Base-by-base conservation (phyloP, 2,113 vertebrate genomes). In the Platichthys flesus region DNA sequence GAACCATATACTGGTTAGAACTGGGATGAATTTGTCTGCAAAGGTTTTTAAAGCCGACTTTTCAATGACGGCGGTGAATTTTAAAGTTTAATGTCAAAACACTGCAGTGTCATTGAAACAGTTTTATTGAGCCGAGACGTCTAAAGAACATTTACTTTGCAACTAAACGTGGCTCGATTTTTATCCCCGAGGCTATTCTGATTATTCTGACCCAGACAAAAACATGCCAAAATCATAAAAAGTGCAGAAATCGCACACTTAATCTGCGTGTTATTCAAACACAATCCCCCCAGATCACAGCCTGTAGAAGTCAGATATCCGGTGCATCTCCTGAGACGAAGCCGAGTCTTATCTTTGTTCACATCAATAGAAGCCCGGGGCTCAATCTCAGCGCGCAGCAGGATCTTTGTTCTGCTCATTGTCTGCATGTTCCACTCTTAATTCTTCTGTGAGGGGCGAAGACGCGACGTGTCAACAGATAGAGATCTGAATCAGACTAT, bases 331-430 rank as follows among this genome's bases (percentile, higher is more conserved):
- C 47, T 49, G 47, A 49, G 3, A 18, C 47, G 47, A 16, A 15
- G 47, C 60, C 71, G 20, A 9, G 2, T 74, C 40, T 55, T 84
- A 90, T 90, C 89, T 84, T 23, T 69, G 76, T 40, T 84, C 57
- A 45, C 21, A 87, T 76, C 85, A 57, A 57, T 57, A 54, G 8
- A 67, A 45, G 74, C 85, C 21, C 9, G 2, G 0, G 76, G 89
- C 81, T 4, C n/a, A 4, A 35, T 73, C 58, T 64, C 20, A 0
- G 2, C 0, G 8, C 45, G 12, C 75, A 76, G 85, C 54, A 28
- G 45, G 60, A 26, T 65, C 71, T 76, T 63, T 14, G 86, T 64
- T 37, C 57, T 16, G 42, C 78, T 57, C 63, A 82, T 87, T 80
- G 75, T 76, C 23, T 21, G 71, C 26, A 64, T 77, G 67, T 71